Evolutionary conservation across 2,888 invertebrate genomes (phyloP), one percentile per base, ranked within the genome.

Genomic region (Heliconius hortense): DNA sequence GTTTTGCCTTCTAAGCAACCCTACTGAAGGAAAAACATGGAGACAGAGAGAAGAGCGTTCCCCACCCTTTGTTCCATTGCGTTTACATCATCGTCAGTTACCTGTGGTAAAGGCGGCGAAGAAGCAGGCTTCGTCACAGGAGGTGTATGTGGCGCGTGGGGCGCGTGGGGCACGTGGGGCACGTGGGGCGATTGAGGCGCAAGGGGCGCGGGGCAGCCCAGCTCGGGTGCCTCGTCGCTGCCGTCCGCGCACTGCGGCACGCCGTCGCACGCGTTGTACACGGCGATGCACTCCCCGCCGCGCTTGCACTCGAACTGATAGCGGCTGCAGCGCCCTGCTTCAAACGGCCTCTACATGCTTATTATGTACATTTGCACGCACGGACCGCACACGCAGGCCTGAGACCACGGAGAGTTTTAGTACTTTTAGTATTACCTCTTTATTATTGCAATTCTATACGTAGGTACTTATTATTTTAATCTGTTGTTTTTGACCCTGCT

Each of bases 261-360:
- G 72, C 98, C 98, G 90, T 98, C 98, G 86, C 98, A 99, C 13
- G 97, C 98, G 90, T 99, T 98, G 92, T 99, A 99, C 82, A 98
- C 95, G 10, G 98, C 98, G 84, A 99, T 98, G 88, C 98, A 99
- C 89, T 98, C 98, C 67, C 96, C 96, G 64, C 97, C 97, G 77
- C 95, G 95, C 81, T 96, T 96, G 86, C 98, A 98, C 88, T 96
- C 96, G 89, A 98, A 98, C 91, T 98, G 98, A 91, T 97, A 97
- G 78, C 96, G 95, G 82, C 96, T 97, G 92, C 98, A 98, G 77
- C 93, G 94, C 71, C 94, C 89, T 77, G 89, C 94, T 91, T 64
- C 74, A 70, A 21, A 63, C 39, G 56, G 26, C 35, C 18, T 13
- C 62, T 15, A 72, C 28, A 28, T 39, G 56, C 64, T n/a, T 26